Percentiles rank a stretch among this genome's conserved stretches.
Evolutionary conservation across 2,797 vertebrate species (phyloP).

Genomic region (Eremophila alpestris): DNA sequence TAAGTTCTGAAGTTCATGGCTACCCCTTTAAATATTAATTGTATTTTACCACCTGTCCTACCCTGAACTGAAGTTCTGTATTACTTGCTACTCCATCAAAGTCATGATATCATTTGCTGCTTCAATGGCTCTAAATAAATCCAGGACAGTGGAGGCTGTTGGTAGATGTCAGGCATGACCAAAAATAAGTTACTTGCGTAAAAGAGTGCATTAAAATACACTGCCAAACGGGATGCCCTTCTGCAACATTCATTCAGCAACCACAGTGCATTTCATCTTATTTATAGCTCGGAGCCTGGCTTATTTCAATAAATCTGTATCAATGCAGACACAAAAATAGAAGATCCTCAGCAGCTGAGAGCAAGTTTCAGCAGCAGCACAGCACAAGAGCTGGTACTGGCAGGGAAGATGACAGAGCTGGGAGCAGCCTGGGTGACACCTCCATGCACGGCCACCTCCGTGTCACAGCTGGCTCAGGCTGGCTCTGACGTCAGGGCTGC

Average conservation of each 20-base stretch:
- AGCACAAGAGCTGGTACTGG: accelerated
- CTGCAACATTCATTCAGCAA: constrained; percentile 1
- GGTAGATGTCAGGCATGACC: neutral
- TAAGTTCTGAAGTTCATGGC: neutral
- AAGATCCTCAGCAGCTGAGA: neutral
- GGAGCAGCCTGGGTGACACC: neutral
- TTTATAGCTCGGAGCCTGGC: neutral
- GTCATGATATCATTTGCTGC: neutral
- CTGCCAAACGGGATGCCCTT: neutral
- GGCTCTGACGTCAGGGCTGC: neutral
- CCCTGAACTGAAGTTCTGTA: neutral
- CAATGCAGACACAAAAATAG: neutral
- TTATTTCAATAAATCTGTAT: constrained; percentile 3
- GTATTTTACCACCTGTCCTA: neutral
- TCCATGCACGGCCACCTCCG: neutral
- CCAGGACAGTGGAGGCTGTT: neutral
- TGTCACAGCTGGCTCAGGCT: accelerated
- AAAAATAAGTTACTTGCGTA: neutral
- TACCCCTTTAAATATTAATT: neutral
- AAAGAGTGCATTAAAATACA: neutral
- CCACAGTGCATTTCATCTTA: neutral
- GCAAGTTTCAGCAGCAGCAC: neutral
- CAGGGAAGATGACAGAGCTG: neutral
- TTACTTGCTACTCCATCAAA: neutral
- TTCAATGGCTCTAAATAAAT: neutral